A percentile compares a stretch with the other conserved stretches of the same genome.
These are phyloP conservation scores for Montipora capricornis DNA, from an alignment of 64 coral and sea anemone genomes.

Conservation along the genomic window DNA sequence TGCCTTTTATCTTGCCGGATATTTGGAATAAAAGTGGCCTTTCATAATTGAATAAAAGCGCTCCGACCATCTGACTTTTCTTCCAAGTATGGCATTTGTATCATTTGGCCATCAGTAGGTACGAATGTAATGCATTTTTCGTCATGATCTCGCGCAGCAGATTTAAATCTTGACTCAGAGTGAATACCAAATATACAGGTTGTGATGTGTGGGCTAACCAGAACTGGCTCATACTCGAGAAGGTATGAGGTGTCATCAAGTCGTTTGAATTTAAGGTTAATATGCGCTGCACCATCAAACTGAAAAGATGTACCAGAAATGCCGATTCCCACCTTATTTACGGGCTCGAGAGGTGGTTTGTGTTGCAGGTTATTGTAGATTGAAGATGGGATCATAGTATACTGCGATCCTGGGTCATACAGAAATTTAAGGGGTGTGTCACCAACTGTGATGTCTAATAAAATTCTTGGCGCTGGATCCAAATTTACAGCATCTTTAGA, in stretches of 20 bases:
- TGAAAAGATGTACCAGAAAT: slow-evolving; percentile 13
- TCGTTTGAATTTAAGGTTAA: slow-evolving; percentile 17
- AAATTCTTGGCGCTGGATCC: neutral
- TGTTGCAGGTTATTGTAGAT: neutral
- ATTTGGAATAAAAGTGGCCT: too few relatives aligned
- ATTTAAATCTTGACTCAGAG: slow-evolving; percentile 1
- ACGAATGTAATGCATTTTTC: too few relatives aligned
- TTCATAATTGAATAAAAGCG: too few relatives aligned
- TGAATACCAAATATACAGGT: slow-evolving; percentile 16
- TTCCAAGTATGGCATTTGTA: too few relatives aligned
- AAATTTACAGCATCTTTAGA: neutral
- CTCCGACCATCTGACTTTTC: too few relatives aligned
- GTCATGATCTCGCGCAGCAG: neutral
- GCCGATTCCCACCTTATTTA: slow-evolving; percentile 47
- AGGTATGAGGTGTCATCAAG: slow-evolving; percentile 17
- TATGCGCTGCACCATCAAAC: too few relatives aligned
- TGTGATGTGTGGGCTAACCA: neutral
- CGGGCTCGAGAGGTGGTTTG: slow-evolving; percentile 34
- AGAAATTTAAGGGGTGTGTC: slow-evolving; percentile 55
- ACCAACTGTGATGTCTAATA: neutral
- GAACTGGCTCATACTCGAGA: slow-evolving; percentile 16
- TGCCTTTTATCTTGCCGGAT: too few relatives aligned
- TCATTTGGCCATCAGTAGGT: too few relatives aligned
- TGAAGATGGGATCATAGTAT: slow-evolving; percentile 49
- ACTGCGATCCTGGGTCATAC: slow-evolving; percentile 53